phyloP scores from a whole-genome alignment of 2,113 vertebrate species.

The Emberiza fucata region DNA sequence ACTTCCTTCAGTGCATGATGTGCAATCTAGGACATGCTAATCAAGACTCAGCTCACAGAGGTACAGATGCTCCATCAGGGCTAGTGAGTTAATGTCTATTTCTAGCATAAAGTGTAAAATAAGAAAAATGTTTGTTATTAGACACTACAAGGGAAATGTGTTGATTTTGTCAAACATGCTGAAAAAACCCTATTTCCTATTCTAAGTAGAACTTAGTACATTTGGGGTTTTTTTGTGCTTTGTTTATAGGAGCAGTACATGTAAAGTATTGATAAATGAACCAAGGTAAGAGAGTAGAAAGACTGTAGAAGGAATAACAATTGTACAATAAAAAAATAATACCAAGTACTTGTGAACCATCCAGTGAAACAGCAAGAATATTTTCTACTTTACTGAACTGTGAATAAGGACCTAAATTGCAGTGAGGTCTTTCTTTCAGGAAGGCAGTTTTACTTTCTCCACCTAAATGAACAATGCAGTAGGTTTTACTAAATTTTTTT shows the following conservation, averaged over 20 bases:
- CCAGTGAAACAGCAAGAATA: neutral
- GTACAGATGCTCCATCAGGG: neutral
- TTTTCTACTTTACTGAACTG: neutral
- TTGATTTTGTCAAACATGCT: neutral
- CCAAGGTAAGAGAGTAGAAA: neutral
- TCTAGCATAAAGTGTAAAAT: neutral
- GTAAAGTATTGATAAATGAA: neutral
- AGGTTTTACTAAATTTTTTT: neutral
- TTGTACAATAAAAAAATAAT: neutral
- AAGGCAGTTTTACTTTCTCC: neutral
- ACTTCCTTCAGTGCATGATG: neutral
- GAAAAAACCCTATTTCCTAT: constrained; percentile 12
- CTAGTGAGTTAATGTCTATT: neutral
- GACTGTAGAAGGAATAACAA: neutral
- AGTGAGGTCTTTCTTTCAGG: neutral
- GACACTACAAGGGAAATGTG: neutral
- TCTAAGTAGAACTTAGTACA: neutral
- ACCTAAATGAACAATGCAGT: neutral
- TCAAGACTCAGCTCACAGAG: neutral
- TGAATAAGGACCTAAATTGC: neutral
- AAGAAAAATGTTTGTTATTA: neutral
- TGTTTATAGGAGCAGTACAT: neutral
- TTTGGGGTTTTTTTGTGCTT: neutral
- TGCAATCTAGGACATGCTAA: neutral
- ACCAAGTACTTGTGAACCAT: neutral